These are phyloP conservation scores for Drosophila repletoides DNA, from an alignment of 1,140 invertebrate genomes.

Conservation along the genomic window DNA sequence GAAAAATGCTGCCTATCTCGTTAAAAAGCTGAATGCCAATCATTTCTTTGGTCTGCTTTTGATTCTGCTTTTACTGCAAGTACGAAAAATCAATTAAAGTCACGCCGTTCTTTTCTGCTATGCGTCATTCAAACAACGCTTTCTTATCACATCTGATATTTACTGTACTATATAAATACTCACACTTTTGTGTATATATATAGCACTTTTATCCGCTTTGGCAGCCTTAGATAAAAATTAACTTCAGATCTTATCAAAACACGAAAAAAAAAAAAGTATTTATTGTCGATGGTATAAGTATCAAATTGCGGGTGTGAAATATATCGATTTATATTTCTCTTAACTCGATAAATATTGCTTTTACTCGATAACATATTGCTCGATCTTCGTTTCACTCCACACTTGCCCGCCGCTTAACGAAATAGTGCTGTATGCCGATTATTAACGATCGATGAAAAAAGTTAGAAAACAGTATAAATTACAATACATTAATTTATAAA, in stretches of 20 bases:
- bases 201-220: too few species aligned
- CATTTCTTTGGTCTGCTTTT: conserved; percentile 58
- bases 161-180: too few species aligned
- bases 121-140: conserved; percentile 52
- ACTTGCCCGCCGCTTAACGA: not conserved
- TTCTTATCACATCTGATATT: conserved; percentile 51
- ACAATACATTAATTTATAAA: not conserved
- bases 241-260: conserved; percentile 15
- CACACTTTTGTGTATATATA: not conserved
- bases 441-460: too few species aligned
- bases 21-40: conserved; percentile 73
- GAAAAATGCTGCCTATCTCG: conserved; percentile 76
- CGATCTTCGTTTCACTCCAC: conserved; percentile 1
- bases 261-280: not conserved
- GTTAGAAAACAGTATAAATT: too few species aligned
- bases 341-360: too few species aligned
- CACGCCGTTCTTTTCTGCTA: conserved; percentile 18
- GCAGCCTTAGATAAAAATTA: not conserved
- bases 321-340: conserved; percentile 9
- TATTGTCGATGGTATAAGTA: conserved; percentile 1
- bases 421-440: not conserved
- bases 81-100: conserved; percentile 68
- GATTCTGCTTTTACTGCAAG: conserved; percentile 20
- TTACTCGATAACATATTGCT: not conserved
- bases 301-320: not conserved